These are phyloP conservation scores for Acestrorhynchus altus DNA, from an alignment of 2,797 vertebrate genomes.

Conservation along the genomic window DNA sequence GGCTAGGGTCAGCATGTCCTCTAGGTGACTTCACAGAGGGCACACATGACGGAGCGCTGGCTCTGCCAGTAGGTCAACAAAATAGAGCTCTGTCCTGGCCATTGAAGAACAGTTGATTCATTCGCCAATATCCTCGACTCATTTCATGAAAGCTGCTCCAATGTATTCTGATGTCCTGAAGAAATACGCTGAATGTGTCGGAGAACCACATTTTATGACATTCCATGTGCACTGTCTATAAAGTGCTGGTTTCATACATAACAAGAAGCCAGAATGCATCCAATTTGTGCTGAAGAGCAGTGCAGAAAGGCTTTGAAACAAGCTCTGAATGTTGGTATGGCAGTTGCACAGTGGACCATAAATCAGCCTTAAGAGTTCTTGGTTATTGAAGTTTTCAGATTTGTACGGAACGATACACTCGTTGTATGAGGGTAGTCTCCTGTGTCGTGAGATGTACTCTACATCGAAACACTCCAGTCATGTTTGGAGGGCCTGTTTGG, in stretches of 20 bases:
- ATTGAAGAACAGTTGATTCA: too few relatives aligned
- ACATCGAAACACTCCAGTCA: neutral
- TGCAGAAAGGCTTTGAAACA: too few relatives aligned
- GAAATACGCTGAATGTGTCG: too few relatives aligned
- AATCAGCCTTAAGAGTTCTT: neutral
- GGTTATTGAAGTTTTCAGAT: neutral
- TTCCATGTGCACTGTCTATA: too few relatives aligned
- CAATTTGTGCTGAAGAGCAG: too few relatives aligned
- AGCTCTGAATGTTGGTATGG: neutral
- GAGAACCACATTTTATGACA: too few relatives aligned
- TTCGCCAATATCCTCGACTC: too few relatives aligned
- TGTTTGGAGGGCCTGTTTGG: slow-evolving; percentile 4
- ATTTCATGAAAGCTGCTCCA: too few relatives aligned
- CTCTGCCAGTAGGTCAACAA: neutral
- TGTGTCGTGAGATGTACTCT: neutral
- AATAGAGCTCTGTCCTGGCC: too few relatives aligned
- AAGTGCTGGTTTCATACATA: too few relatives aligned
- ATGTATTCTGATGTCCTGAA: too few relatives aligned
- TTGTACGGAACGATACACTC: neutral
- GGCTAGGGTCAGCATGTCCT: neutral
- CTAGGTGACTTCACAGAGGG: neutral
- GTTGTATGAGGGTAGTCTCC: neutral
- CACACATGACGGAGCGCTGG: neutral
- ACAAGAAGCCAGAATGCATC: too few relatives aligned
- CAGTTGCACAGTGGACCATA: neutral